Evolutionary conservation across 2,797 vertebrate genomes (phyloP), one percentile per base, ranked within the genome.

Genomic region (Platyrinchus mystaceus): DNA sequence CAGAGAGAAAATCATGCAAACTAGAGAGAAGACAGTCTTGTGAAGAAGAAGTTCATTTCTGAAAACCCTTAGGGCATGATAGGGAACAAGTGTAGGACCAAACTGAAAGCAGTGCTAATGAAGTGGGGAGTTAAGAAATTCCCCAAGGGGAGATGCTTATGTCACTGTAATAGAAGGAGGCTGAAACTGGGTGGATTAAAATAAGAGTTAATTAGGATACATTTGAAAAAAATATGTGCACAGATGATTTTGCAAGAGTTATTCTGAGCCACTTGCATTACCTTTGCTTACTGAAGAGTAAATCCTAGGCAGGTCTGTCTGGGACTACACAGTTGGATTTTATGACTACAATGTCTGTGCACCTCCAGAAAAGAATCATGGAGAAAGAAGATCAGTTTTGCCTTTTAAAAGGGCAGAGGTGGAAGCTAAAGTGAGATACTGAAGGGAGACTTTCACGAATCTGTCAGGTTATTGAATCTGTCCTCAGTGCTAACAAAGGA

Each of bases 391-490:
- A 63, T 87, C 44, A 53, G n/a, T 43, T 76, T 52, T 62, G 9
- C n/a, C n/a, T 92, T 94, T 83, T 52, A 15, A 89, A 92, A 87
- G 53, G 37, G 30, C 46, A 83, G 75, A 87, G 56, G 43, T 92
- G 26, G 37, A 80, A 89, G 14, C 43, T 81, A 18, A 84, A 69
- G 18, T 78, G 79, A 83, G 52, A 63, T 68, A 32, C 32, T 26
- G 62, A 71, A 92, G 66, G 30, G 69, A 83, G 7, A 21, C 76
- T 86, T 75, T 49, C 58, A 56, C n/a, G 34, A 15, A 76, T 90
- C 37, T 83, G 37, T n/a, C 16, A 36, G 23, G 47, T 89, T 74
- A 41, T 58, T 56, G 39, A 74, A 36, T 89, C 49, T 91, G 50
- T 63, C 47, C 53, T 93, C 68, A n/a, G 20, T 59, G n/a, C 71